These are phyloP conservation scores for Dendropsophus ebraccatus DNA, from an alignment of 2,113 vertebrate species.

Conservation along the genomic window DNA sequence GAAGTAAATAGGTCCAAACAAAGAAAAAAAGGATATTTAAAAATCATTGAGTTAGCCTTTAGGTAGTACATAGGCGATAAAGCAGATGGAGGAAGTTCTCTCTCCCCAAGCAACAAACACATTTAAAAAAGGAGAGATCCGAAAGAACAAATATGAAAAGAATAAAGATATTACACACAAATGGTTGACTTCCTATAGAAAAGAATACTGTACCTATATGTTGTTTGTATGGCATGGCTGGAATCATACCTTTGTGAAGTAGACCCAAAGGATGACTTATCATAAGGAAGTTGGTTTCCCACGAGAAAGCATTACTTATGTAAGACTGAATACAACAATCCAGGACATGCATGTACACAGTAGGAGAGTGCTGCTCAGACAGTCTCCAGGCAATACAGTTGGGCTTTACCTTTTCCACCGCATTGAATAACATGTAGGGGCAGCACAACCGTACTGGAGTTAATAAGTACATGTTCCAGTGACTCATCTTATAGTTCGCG, in stretches of 20 bases:
- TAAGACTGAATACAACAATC: not conserved
- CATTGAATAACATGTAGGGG: constrained; percentile 1
- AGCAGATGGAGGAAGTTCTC: too few species aligned
- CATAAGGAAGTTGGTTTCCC: not conserved
- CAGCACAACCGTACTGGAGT: not conserved
- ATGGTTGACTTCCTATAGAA: too few species aligned
- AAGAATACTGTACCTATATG: too few species aligned
- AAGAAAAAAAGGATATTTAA: too few species aligned
- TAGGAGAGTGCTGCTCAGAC: not conserved
- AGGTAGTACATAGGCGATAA: too few species aligned
- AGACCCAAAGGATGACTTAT: not conserved
- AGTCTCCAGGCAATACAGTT: constrained; percentile 24
- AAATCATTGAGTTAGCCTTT: too few species aligned
- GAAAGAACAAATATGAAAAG: too few species aligned
- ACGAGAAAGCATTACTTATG: constrained; percentile 15
- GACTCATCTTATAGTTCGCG: not conserved
- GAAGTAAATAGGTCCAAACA: too few species aligned
- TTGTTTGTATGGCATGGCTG: not conserved
- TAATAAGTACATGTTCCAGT: not conserved
- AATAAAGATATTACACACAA: too few species aligned
- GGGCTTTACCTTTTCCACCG: constrained; percentile 9
- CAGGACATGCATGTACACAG: not conserved
- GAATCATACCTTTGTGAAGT: not conserved
- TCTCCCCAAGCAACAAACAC: too few species aligned
- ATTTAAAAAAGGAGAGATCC: too few species aligned